These are phyloP conservation scores for Phataginus tricuspis DNA, from an alignment of 2,797 vertebrate species.

Conservation along the genomic window DNA sequence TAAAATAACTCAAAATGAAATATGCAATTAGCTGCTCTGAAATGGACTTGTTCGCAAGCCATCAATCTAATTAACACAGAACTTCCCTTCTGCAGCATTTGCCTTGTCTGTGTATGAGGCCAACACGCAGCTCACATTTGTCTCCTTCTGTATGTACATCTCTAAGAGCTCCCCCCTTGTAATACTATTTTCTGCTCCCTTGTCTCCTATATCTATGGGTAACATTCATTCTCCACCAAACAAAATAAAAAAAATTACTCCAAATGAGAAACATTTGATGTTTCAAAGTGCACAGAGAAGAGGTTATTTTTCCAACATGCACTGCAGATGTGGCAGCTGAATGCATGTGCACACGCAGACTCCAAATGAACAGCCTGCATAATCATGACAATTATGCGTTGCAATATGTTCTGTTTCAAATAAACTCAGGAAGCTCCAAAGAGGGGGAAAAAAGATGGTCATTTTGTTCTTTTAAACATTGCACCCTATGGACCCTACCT, in stretches of 20 bases:
- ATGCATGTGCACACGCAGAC: neutral
- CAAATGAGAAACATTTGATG: slow-evolving; percentile 51
- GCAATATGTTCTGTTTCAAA: slow-evolving; percentile 63
- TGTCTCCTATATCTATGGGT: slow-evolving; percentile 37
- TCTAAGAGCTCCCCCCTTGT: slow-evolving; percentile 21
- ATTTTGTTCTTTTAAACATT: slow-evolving; percentile 55
- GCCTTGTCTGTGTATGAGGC: neutral
- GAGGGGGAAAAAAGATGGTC: neutral
- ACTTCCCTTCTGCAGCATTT: neutral
- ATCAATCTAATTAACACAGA: slow-evolving; percentile 64
- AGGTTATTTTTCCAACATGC: neutral
- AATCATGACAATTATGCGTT: slow-evolving; percentile 57
- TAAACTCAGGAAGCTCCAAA: slow-evolving; percentile 55
- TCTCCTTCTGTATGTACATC: neutral
- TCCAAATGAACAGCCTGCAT: slow-evolving; percentile 25
- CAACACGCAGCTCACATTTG: neutral
- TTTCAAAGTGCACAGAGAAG: neutral
- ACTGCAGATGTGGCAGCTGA: slow-evolving; percentile 43
- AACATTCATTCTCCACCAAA: slow-evolving; percentile 51
- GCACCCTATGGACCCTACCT: slow-evolving; percentile 73
- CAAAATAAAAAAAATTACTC: slow-evolving; percentile 68
- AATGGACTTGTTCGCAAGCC: slow-evolving; percentile 36
- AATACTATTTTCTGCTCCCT: neutral
- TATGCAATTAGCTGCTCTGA: slow-evolving; percentile 63
- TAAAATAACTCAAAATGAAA: slow-evolving; percentile 62